Percentiles rank a stretch among this genome's conserved stretches.
Evolutionary conservation across 2,113 vertebrate species (phyloP).

Genomic region (Anolis sagrei): DNA sequence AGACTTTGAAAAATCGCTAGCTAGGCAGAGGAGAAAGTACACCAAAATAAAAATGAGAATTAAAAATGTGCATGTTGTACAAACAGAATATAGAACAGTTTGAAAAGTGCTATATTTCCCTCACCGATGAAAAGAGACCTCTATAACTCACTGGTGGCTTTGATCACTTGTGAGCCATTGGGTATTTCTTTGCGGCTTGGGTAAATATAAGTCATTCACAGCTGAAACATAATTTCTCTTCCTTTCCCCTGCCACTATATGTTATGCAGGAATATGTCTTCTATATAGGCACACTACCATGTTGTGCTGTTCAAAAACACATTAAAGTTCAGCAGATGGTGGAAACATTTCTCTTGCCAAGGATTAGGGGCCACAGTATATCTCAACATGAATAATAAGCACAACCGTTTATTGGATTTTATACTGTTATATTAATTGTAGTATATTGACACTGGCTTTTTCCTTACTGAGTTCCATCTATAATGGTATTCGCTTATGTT

Average conservation of each 20-base stretch:
- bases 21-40: conserved; percentile 55
- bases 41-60: conserved; percentile 72
- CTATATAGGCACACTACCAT: conserved; percentile 67
- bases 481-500: not conserved
- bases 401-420: conserved; percentile 56
- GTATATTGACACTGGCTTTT: conserved; percentile 1
- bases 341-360: conserved; percentile 66
- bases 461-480: not conserved
- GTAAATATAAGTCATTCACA: conserved; percentile 70
- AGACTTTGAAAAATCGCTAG: conserved; percentile 40
- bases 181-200: conserved; percentile 60
- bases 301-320: conserved; percentile 69
- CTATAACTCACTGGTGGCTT: conserved; percentile 54
- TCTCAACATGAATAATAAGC: conserved; percentile 61
- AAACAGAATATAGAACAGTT: conserved; percentile 71
- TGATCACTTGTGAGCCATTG: conserved; percentile 63
- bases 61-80: conserved; percentile 54
- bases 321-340: conserved; percentile 70
- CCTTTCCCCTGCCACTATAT: conserved; percentile 69
- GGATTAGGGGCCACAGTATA: conserved; percentile 62
- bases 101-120: conserved; percentile 58
- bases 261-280: conserved; percentile 49
- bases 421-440: conserved; percentile 42
- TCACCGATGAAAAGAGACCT: conserved; percentile 63
- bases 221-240: conserved; percentile 61